phyloP scores from a whole-genome alignment of 2,888 invertebrate genomes.

The Caenorhabditis sp. region DNA sequence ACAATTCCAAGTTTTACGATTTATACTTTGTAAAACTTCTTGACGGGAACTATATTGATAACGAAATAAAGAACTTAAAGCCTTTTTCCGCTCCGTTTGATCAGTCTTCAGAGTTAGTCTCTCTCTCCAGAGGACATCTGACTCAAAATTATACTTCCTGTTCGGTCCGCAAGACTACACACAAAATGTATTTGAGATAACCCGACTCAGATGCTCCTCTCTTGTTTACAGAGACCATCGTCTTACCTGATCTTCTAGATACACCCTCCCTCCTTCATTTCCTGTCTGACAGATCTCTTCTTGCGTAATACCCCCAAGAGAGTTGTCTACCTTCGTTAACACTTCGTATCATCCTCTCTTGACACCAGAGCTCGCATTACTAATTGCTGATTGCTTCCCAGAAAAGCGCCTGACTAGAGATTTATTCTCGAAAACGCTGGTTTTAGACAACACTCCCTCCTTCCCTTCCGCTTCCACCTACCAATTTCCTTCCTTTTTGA shows the following conservation, averaged over 20 bases:
- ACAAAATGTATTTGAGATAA: slow-evolving; percentile 9
- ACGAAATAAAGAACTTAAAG: not conserved
- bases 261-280: not conserved
- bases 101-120: not conserved
- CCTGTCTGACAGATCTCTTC: not conserved
- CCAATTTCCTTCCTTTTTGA: not conserved
- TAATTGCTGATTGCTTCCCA: slow-evolving; percentile 1
- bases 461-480: not conserved
- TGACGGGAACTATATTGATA: slow-evolving; percentile 1
- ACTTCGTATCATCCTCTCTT: not conserved
- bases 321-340: slow-evolving; percentile 2
- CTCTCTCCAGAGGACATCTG: not conserved
- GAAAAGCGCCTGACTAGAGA: slow-evolving; percentile 9
- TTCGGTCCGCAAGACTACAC: slow-evolving; percentile 4
- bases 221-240: not conserved
- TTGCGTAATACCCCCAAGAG: slow-evolving; percentile 2
- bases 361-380: slow-evolving; percentile 3
- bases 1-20: not conserved
- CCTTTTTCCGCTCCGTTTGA: not conserved
- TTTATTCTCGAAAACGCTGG: not conserved
- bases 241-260: not conserved
- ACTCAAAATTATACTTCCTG: slow-evolving; percentile 7
- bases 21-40: not conserved
- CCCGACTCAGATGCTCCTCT: not conserved
- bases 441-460: not conserved